Conservation (phyloP, 2,888 invertebrate species). For the Scrobipalpa costella region DNA sequence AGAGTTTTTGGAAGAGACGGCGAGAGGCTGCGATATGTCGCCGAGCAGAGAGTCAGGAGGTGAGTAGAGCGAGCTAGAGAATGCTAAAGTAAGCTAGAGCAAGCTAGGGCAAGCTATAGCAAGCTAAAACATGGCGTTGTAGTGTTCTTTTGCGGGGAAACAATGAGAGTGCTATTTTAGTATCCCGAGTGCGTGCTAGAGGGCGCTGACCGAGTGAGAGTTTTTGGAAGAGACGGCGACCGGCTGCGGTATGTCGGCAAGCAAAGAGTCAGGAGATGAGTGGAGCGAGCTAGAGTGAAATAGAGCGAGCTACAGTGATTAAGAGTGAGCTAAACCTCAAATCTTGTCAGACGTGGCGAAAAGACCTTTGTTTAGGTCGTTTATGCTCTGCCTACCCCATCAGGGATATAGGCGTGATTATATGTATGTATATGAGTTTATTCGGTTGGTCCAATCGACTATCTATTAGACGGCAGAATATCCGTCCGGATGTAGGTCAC, state of each 20-base stretch:
- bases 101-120: background rate
- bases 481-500: background rate
- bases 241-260: constrained; percentile 69
- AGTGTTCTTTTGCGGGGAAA: constrained; percentile 91
- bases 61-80: constrained; percentile 33
- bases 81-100: too few species aligned
- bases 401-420: too few species aligned
- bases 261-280: constrained; percentile 64
- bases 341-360: too few species aligned
- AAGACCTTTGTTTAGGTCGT: too few species aligned
- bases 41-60: constrained; percentile 69
- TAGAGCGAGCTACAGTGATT: too few species aligned
- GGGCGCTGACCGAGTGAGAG: constrained; percentile 88
- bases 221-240: constrained; percentile 86
- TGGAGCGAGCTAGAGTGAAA: background rate
- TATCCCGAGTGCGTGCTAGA: constrained; percentile 91
- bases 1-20: constrained; percentile 88
- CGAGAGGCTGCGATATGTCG: constrained; percentile 68
- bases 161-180: constrained; percentile 89
- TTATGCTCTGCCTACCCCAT: too few species aligned
- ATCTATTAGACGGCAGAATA: background rate
- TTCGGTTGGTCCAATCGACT: background rate
- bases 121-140: too few species aligned
- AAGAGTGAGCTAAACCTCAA: too few species aligned
- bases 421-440: too few species aligned